Conservation (phyloP, 2,888 invertebrate species). For the Mechanitis mazaeus region DNA sequence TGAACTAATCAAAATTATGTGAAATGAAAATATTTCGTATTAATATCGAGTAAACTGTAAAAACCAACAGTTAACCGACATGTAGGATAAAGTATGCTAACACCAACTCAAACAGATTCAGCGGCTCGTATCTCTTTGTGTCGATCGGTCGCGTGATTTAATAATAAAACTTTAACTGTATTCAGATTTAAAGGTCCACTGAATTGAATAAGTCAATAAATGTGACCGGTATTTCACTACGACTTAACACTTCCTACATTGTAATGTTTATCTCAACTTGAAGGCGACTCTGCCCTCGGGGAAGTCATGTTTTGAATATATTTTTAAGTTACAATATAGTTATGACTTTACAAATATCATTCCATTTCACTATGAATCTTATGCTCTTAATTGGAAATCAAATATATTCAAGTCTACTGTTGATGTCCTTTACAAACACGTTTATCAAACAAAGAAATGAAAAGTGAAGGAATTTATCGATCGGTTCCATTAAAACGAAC, state of each 20-base stretch:
- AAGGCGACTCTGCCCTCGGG: constrained; percentile 5
- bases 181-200: constrained; percentile 52
- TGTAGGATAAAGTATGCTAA: constrained; percentile 67
- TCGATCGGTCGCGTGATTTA: constrained; percentile 62
- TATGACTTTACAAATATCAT: too few relatives aligned
- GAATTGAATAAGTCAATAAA: constrained; percentile 54
- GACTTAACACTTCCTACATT: constrained; percentile 40
- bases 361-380: too few relatives aligned
- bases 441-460: constrained; percentile 46
- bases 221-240: constrained; percentile 57
- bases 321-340: not conserved
- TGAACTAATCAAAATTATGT: constrained; percentile 21
- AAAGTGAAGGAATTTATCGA: constrained; percentile 61
- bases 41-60: constrained; percentile 41
- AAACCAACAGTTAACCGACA: constrained; percentile 56
- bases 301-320: not conserved
- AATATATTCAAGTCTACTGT: too few relatives aligned
- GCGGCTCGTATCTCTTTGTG: constrained; percentile 40
- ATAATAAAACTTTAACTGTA: constrained; percentile 72
- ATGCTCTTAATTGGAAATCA: too few relatives aligned
- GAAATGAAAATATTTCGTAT: too few relatives aligned
- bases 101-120: constrained; percentile 56
- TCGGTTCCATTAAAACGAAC: constrained; percentile 53
- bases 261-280: constrained; percentile 23
- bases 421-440: too few relatives aligned